Base-by-base conservation (phyloP, 2,888 invertebrate genomes). In the Phyllotreta striolata region DNA sequence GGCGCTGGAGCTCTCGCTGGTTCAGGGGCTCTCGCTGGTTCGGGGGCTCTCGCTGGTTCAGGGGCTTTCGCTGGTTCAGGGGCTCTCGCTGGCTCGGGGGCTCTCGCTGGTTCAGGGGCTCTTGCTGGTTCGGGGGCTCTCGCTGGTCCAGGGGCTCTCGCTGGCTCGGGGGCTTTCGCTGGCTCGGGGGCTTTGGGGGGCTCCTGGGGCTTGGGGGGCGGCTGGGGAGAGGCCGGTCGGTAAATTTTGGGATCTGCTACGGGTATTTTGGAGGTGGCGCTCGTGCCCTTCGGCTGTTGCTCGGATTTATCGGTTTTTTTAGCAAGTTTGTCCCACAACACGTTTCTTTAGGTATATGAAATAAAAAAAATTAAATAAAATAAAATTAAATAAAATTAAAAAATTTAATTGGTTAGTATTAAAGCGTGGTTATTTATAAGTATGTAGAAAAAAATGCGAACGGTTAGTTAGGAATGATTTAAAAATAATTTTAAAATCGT, bases 301-400 rank as follows among this genome's bases (percentile, higher is more conserved):
- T 67, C 52, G 10, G 52, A 38, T 14, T 49, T 34, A 37, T 49
- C 10, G 8, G 34, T n/a, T 13, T 72, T 66, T 73, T 73, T 66
- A 68, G 60, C 49, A 13, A 75, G 47, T 67, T 73, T 76, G 58
- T 74, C 73, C 73, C 67, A 69, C 60, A 76, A 72, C 65, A 70
- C 65, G 55, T 77, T 72, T 75, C 78, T 78, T 77, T 61, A 75
- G 24, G 24, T 24, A 76, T 74, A 67, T 68, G 68, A 72, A 73
- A 71, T 67, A 68, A 69, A 71, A 69, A 71, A 70, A 72, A 70
- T 64, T 24, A 24, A 24, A 24, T 24, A 4, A 38, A 67, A 57
- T 43, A 14, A 71, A 69, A 67, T 57, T 58, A 66, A 69, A 71
- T 37, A 10, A 55, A 64, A 55, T 8, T 6, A 56, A 47, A 46